These are phyloP conservation scores for Scophthalmus maximus DNA, from an alignment of 2,113 vertebrate species.

Conservation along the genomic window DNA sequence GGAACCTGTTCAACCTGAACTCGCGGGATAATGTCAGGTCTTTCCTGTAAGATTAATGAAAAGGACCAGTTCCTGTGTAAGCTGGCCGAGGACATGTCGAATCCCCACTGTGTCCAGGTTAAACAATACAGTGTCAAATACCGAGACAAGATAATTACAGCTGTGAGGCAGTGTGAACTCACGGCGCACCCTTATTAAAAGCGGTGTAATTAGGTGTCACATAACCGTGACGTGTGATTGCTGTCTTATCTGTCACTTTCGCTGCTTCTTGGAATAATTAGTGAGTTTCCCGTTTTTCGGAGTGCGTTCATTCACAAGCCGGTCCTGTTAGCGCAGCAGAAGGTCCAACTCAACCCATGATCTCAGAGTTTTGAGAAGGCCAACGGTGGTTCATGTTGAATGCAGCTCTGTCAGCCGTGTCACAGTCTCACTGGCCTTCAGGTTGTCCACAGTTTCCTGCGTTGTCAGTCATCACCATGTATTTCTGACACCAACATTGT, in stretches of 20 bases:
- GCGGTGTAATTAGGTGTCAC: slow-evolving; percentile 81
- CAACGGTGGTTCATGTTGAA: background rate
- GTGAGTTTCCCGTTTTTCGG: slow-evolving; percentile 44
- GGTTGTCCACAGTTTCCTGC: background rate
- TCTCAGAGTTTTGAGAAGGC: background rate
- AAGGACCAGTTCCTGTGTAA: slow-evolving; percentile 69
- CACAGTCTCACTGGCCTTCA: background rate
- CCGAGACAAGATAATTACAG: slow-evolving; percentile 84
- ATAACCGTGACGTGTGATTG: slow-evolving; percentile 74
- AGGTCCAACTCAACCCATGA: background rate
- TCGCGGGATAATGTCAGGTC: slow-evolving; percentile 66
- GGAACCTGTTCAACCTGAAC: slow-evolving; percentile 56
- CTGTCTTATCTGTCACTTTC: slow-evolving; percentile 74
- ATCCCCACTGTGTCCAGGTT: slow-evolving; percentile 76
- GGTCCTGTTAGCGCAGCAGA: background rate
- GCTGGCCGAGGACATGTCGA: slow-evolving; percentile 61
- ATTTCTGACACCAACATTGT: slow-evolving; percentile 73
- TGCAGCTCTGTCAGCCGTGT: background rate
- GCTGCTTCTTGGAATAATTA: slow-evolving; percentile 41
- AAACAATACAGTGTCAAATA: slow-evolving; percentile 81
- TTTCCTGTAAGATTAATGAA: slow-evolving; percentile 74
- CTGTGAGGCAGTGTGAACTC: slow-evolving; percentile 75
- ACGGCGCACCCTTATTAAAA: slow-evolving; percentile 80
- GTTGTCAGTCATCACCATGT: slow-evolving; percentile 47
- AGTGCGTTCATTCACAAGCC: slow-evolving; percentile 21